Base-by-base conservation (phyloP, 1,140 invertebrate species). In the Caenorhabditis briggsae region DNA sequence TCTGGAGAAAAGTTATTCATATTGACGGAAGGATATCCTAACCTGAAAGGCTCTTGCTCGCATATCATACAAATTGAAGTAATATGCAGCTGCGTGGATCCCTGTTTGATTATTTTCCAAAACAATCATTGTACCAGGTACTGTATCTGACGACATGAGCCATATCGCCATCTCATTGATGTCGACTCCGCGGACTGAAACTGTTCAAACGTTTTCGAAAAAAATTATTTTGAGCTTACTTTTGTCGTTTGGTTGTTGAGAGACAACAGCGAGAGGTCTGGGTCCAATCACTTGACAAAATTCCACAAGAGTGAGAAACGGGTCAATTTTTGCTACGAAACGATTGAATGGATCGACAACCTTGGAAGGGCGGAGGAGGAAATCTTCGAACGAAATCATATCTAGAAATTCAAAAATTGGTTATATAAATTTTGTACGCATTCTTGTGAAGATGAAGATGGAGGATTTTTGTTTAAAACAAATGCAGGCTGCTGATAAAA, bases 61-160 rank as follows among this genome's bases (percentile, higher is more conserved):
- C 70, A 78, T 78, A 23, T 78, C 70, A 50, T 78, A 78, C n/a
- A 78, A 50, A 78, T 78, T 78, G 33, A 78, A 78, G 50, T 78
- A 78, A 50, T 78, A 78, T 8, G 70, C 70, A 12, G 70, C 70
- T 5, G 70, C 70, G n/a, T 78, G n/a, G 23, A 78, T 41, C 48
- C 70, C 70, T 6, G 70, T 78, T 78, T 78, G 70, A 78, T 48
- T 78, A 23, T 78, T 78, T n/a, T 78, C 70, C 70, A 78, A 23
- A 48, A 78, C 70, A 50, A 78, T 78, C 70, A 78, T 78, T n/a
- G 70, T 78, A 14, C 70, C 70, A 12, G 70, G 70, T 8, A 78
- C 70, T 12, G 70, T 78, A 78, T 78, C 70, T 5, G 70, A 78
- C 0, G 70, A 78, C 70, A 78, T 78, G 18, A 78, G n/a, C 70